Base-by-base conservation (phyloP, 1,140 invertebrate genomes). In the Diabrotica virgifera region DNA sequence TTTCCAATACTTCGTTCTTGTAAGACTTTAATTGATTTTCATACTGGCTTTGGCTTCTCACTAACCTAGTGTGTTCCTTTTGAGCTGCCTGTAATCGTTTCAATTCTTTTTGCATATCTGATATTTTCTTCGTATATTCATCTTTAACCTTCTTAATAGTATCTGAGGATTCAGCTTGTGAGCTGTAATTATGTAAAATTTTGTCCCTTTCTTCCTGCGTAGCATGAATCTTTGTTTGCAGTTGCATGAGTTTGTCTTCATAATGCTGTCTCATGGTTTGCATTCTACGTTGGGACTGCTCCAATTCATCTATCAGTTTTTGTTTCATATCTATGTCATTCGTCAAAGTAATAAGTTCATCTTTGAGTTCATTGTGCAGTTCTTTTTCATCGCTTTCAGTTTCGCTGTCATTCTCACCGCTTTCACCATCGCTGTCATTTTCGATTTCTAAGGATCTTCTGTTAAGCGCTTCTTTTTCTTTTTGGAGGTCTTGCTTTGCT, bases 121-220 rank as follows among this genome's bases (percentile, higher is more conserved):
- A 81, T 8, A 99, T 79, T 76, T 93, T 94, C 58, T 88, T 87
- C 74, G 98, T 95, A 81, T 97, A 99, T 67, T 98, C 93, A 38
- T 94, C 89, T 69, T 90, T 90, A 9, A 98, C 85, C 75, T 93
- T 93, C 70, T 93, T 92, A 5, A 91, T 84, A 78, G 92, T 93
- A 55, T 95, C 92, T 5, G 84, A 86, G 3, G 87, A 86, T 36
- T 85, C 79, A 9, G 81, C 75, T 37, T 80, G 78, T 10, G 62
- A 62, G 11, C 72, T 69, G 55, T 78, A 79, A 0, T 88, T 87
- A 0, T 90, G 83, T n/a, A 97, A 80, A 0, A 97, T 90, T 77
- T 94, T 94, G 79, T 99, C 96, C 54, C 95, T 83, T 81, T 99
- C 97, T 57, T 92, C 88, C 79, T 97, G 92, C 0, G 95, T 98